phyloP scores from a whole-genome alignment of 2,113 vertebrate species.

The Dicerorhinus sumatrensis region DNA sequence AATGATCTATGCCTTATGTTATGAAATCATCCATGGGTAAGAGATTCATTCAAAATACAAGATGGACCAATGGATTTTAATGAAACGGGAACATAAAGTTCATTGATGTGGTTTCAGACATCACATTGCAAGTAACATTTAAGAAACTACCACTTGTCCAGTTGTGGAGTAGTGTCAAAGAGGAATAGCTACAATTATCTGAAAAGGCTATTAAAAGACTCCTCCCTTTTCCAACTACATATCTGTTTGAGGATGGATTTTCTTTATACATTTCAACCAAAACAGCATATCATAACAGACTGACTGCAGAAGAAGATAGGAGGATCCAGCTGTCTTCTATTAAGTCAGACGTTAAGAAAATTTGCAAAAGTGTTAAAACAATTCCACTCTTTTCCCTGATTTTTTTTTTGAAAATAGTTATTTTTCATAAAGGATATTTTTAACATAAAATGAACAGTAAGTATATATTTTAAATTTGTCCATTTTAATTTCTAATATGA shows the following conservation, averaged over 20 bases:
- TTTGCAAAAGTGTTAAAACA: not conserved
- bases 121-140: not conserved
- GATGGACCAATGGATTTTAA: not conserved
- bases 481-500: constrained; percentile 34
- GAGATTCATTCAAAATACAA: not conserved
- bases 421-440: not conserved
- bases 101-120: not conserved
- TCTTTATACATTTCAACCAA: not conserved
- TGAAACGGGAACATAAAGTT: not conserved
- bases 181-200: not conserved
- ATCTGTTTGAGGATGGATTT: not conserved
- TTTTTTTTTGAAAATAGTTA: not conserved
- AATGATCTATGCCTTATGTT: not conserved
- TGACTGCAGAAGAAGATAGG: not conserved
- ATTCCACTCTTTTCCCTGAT: not conserved
- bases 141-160: not conserved
- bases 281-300: not conserved
- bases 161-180: not conserved
- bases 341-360: not conserved
- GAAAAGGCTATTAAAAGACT: not conserved
- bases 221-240: not conserved
- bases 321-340: not conserved
- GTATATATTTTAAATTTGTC: not conserved
- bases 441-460: constrained; percentile 24
- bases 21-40: not conserved